Evolutionary conservation across 2,113 vertebrate genomes (phyloP), one percentile per base, ranked within the genome.

Genomic region (Danionella cerebrum): DNA sequence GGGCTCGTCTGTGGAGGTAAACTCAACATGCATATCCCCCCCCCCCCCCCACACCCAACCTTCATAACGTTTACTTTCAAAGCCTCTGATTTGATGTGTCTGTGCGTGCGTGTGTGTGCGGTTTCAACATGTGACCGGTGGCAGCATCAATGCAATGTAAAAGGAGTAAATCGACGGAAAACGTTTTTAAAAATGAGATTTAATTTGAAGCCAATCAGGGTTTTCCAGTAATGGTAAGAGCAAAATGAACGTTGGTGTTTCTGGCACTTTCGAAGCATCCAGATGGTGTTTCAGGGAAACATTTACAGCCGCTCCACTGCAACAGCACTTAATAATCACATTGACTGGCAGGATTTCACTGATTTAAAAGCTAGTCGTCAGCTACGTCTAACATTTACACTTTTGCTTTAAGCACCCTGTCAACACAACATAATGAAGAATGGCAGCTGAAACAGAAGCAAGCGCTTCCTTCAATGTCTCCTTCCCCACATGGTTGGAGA

Each of bases 61-160:
- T 81, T 76, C 81, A 74, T 75, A 87, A 84, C 82, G 80, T 84
- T 86, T 87, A 75, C 86, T 89, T 88, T 72, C 68, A 85, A 86
- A 83, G 76, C 68, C 52, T 58, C 39, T 13, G 59, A 55, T 33
- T 33, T 14, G 58, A 59, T n/a, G 50, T 21, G 33, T 16, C 59
- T n/a, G 50, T 21, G 33, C 12, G 45, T 18, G 12, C 2, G 14
- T 64, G 47, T 69, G 65, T 48, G 45, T 59, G 36, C 14, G 35
- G 52, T 27, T 21, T 47, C 29, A 62, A 69, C 64, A 66, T 36
- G 55, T 21, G 16, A 65, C 25, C 5, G 58, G n/a, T n/a, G n/a
- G n/a, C n/a, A n/a, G n/a, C n/a, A n/a, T 57, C 44, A 29, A 72
- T 41, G 45, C 22, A 65, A 72, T 35, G 47, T 16, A 12, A 42